Percentiles rank a stretch among this genome's conserved stretches.
phyloP scores from a whole-genome alignment of 2,888 invertebrate species.

The Drosophila maculinotata region DNA sequence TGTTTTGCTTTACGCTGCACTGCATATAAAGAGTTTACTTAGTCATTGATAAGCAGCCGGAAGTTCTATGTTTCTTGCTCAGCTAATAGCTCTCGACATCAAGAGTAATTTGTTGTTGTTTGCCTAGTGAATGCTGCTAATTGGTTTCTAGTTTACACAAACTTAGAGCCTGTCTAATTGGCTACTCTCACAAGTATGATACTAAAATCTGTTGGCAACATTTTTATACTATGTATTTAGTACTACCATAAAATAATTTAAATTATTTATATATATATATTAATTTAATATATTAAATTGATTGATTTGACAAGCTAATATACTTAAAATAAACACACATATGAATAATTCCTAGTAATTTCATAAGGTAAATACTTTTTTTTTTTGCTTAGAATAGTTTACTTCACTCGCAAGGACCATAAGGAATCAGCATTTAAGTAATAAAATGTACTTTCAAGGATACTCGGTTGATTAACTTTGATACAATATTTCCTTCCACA shows the following conservation, averaged over 20 bases:
- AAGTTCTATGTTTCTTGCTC: slow-evolving; percentile 38
- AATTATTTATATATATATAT: too few species aligned
- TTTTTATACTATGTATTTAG: too few species aligned
- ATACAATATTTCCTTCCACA: background rate
- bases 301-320: too few species aligned
- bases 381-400: too few species aligned
- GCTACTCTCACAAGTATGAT: background rate
- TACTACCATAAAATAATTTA: too few species aligned
- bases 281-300: too few species aligned
- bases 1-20: slow-evolving; percentile 21
- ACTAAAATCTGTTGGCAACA: too few species aligned
- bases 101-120: slow-evolving; percentile 16
- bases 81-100: slow-evolving; percentile 23
- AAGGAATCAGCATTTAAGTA: background rate
- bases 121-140: slow-evolving; percentile 24
- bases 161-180: background rate
- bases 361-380: too few species aligned
- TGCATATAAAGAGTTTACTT: slow-evolving; percentile 57
- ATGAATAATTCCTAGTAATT: too few species aligned
- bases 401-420: too few species aligned
- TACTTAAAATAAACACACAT: too few species aligned
- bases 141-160: slow-evolving; percentile 34
- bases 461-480: slow-evolving; percentile 1
- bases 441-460: background rate
- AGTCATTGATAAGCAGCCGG: slow-evolving; percentile 63